A percentile compares a stretch with the other conserved stretches of the same genome.
Evolutionary conservation across 2,888 invertebrate species (phyloP).

Genomic region (Lasioglossum zephyrum): DNA sequence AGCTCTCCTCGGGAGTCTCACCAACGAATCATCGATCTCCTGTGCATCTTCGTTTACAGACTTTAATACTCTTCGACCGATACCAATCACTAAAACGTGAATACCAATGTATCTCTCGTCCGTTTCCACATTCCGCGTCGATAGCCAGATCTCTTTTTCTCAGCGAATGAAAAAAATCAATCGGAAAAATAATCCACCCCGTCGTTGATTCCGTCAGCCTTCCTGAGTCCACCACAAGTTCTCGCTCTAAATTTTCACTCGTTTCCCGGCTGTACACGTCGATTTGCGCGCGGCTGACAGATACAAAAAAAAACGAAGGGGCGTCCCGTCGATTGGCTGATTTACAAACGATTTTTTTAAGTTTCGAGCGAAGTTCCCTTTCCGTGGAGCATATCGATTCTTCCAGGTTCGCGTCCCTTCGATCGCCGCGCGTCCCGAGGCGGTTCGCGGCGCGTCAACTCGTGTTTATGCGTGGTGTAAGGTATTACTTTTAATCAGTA

Average conservation of each 20-base stretch:
- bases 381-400: slow-evolving; percentile 9
- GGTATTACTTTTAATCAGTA: slow-evolving; percentile 78
- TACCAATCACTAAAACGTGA: slow-evolving; percentile 78
- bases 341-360: neutral
- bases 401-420: neutral
- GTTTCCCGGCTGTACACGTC: neutral
- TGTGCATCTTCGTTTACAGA: neutral
- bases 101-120: slow-evolving; percentile 55
- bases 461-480: slow-evolving; percentile 75
- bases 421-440: slow-evolving; percentile 57
- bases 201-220: neutral
- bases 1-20: slow-evolving; percentile 8
- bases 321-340: neutral
- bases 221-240: neutral
- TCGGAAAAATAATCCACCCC: neutral
- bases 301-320: neutral
- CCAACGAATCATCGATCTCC: slow-evolving; percentile 26
- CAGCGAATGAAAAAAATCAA: neutral
- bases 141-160: neutral
- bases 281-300: neutral
- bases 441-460: slow-evolving; percentile 68
- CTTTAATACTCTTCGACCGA: slow-evolving; percentile 18
- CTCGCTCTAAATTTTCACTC: neutral
- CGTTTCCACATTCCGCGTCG: neutral
- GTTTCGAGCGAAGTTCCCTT: neutral